A percentile compares a stretch with the other conserved stretches of the same genome.
Conservation (phyloP, 2,888 invertebrate genomes). For the Zelleria hepariella region DNA sequence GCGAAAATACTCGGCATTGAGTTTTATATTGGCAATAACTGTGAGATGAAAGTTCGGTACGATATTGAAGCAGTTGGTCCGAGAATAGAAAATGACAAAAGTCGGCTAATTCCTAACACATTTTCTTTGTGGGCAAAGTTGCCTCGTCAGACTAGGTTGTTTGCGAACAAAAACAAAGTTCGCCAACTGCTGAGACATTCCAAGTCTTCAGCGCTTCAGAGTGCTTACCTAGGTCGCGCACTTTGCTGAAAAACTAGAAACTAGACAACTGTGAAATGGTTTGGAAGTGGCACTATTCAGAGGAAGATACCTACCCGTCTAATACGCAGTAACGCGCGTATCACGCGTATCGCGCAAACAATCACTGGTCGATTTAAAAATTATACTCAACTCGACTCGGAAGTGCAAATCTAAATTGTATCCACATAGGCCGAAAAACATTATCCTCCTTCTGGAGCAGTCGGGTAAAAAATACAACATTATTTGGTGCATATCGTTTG, state of each 20-base stretch:
- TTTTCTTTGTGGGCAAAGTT: constrained; percentile 30
- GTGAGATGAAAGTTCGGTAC: background rate
- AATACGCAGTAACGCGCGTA: no score
- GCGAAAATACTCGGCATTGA: background rate
- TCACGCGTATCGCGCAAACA: no score
- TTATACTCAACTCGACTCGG: no score
- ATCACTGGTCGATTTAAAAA: no score
- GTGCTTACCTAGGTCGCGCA: background rate
- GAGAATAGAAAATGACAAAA: background rate
- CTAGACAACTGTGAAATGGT: background rate
- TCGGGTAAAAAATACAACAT: no score
- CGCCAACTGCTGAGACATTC: constrained; percentile 38
- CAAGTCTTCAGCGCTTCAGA: constrained; percentile 21
- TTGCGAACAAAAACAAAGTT: constrained; percentile 39
- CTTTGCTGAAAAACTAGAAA: background rate
- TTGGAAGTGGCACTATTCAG: background rate
- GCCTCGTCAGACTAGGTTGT: constrained; percentile 28
- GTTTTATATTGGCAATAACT: background rate
- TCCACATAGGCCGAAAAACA: no score
- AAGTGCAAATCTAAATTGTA: no score
- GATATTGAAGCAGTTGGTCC: background rate
- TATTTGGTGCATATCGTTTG: no score
- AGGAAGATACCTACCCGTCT: no score
- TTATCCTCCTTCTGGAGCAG: no score
- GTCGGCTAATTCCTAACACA: constrained; percentile 15